phyloP scores from a whole-genome alignment of 2,888 invertebrate species.

The Gibbula magus region DNA sequence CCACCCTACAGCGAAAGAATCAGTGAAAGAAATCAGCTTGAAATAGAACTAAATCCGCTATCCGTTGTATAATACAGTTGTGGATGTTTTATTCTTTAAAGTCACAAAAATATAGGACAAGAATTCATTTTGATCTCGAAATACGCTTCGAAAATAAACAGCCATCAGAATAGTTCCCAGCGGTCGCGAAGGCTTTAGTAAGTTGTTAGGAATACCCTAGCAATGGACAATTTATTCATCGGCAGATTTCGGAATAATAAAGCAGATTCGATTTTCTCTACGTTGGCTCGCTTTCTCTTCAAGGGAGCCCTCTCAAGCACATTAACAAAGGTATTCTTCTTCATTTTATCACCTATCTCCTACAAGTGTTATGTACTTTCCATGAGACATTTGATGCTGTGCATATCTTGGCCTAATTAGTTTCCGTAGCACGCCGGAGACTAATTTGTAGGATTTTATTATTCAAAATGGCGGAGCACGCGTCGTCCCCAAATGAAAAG shows the following conservation, averaged over 20 bases:
- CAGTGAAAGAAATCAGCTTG: no score
- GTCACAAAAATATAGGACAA: no score
- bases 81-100: no score
- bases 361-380: neutral
- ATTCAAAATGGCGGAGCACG: conserved; percentile 68
- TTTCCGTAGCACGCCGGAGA: conserved; percentile 54
- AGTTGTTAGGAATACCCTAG: neutral
- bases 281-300: neutral
- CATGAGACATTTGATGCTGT: neutral
- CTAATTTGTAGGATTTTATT: conserved; percentile 63
- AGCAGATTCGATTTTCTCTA: conserved; percentile 7
- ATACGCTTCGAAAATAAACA: no score
- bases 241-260: conserved; percentile 23
- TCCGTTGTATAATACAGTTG: no score
- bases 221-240: conserved; percentile 16
- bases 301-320: no score
- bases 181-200: neutral
- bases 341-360: neutral
- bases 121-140: no score
- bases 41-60: no score
- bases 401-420: conserved; percentile 39
- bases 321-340: neutral
- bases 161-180: no score
- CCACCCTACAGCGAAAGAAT: no score
- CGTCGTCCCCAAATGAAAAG: conserved; percentile 58